phyloP scores from a whole-genome alignment of 2,888 invertebrate genomes.

The Pilophorus perplexus region DNA sequence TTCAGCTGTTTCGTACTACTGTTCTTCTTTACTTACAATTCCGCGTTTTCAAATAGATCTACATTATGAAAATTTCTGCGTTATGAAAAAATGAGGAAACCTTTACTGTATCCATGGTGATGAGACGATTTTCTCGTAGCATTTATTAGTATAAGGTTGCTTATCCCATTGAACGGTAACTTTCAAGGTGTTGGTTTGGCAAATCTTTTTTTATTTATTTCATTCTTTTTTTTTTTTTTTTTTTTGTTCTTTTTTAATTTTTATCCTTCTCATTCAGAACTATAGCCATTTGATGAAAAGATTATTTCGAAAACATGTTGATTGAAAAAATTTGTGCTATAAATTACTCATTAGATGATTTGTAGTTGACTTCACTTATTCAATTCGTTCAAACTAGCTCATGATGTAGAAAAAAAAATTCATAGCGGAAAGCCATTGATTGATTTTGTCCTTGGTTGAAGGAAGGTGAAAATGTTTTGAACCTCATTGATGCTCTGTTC shows the following conservation, averaged over 20 bases:
- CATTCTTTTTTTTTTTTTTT: too few relatives aligned
- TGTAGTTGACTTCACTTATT: slow-evolving; percentile 36
- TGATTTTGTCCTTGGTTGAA: slow-evolving; percentile 1
- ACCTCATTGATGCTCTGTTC: too few relatives aligned
- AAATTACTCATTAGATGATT: slow-evolving; percentile 32
- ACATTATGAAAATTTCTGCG: slow-evolving; percentile 14
- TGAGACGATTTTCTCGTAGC: slow-evolving; percentile 13
- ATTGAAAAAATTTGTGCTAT: slow-evolving; percentile 11
- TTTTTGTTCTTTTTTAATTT: too few relatives aligned
- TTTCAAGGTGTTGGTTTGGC: slow-evolving; percentile 38
- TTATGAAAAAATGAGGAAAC: slow-evolving; percentile 19
- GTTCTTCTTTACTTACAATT: slow-evolving; percentile 5
- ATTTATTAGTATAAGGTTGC: slow-evolving; percentile 35
- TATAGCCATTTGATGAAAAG: slow-evolving; percentile 16
- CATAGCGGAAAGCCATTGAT: slow-evolving; percentile 11
- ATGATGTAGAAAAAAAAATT: slow-evolving; percentile 18
- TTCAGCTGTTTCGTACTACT: slow-evolving; percentile 14
- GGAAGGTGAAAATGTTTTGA: too few relatives aligned
- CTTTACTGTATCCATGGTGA: too few relatives aligned
- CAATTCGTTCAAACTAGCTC: slow-evolving; percentile 35
- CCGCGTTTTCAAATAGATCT: slow-evolving; percentile 16
- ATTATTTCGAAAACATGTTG: slow-evolving; percentile 4
- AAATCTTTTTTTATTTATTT: too few relatives aligned
- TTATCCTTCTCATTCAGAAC: background rate
- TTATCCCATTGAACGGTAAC: slow-evolving; percentile 21